Percentiles rank a stretch among this genome's conserved stretches.
These are phyloP conservation scores for Enteromius trimaculatus DNA, from an alignment of 2,797 vertebrate species.

Conservation along the genomic window DNA sequence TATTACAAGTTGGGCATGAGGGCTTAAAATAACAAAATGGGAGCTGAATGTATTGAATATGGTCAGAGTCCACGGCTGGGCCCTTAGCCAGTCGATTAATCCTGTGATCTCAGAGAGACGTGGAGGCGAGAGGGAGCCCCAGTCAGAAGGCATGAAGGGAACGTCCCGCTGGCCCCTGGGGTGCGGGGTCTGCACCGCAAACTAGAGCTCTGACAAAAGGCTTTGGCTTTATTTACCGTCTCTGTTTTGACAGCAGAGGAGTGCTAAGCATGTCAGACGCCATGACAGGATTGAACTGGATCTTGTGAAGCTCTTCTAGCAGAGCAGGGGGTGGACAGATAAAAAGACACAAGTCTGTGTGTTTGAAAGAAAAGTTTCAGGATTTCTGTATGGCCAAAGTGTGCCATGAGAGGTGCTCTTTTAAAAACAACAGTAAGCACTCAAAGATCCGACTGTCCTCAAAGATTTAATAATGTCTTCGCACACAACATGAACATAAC, in stretches of 20 bases:
- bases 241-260: constrained; percentile 63
- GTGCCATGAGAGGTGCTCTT: neutral
- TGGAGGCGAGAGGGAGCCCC: constrained; percentile 47
- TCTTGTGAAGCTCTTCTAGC: constrained; percentile 41
- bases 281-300: constrained; percentile 47
- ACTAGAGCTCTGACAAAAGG: constrained; percentile 47
- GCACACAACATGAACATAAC: neutral
- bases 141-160: constrained; percentile 55
- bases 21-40: constrained; percentile 54
- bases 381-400: neutral
- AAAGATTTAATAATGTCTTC: neutral
- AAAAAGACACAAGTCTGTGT: neutral
- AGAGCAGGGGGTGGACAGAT: constrained; percentile 21
- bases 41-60: constrained; percentile 27
- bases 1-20: constrained; percentile 1
- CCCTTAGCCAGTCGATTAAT: constrained; percentile 54
- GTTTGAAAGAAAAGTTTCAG: constrained; percentile 1
- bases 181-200: constrained; percentile 30
- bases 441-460: neutral
- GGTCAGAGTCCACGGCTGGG: constrained; percentile 42
- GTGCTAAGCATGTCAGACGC: constrained; percentile 55
- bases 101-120: constrained; percentile 49
- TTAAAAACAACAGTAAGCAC: neutral
- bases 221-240: constrained; percentile 62
- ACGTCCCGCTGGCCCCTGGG: constrained; percentile 39